Evolutionary conservation across 2,797 vertebrate genomes (phyloP), one percentile per base, ranked within the genome.

Genomic region (Muscicapa striata): DNA sequence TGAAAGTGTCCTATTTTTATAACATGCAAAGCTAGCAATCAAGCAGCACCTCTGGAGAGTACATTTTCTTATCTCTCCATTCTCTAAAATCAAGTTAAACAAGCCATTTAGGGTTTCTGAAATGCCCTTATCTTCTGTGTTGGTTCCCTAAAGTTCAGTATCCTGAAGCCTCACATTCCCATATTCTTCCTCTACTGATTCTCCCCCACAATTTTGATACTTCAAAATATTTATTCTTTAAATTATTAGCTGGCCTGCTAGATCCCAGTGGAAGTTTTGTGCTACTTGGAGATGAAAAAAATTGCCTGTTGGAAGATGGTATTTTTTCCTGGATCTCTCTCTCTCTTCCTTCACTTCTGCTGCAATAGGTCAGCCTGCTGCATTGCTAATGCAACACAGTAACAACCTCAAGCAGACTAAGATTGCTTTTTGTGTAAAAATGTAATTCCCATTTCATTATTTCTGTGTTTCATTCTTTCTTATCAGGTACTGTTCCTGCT

Each of bases 1-100:
- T 84, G 24, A 23, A 75, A 86, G 29, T 27, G 13, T 27, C 36
- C 36, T 84, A 38, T 72, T 88, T 94, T 91, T 66, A 78, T 27
- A 88, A 66, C 34, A 58, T 36, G 41, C 45, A 83, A 80, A 34
- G 58, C 32, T 18, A 94, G 68, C 64, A 73, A 70, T 94, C 76
- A 83, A 94, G 82, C 73, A 88, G 75, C 84, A 89, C 80, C 55
- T 86, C 80, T 11, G 5, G 29, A 90, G 48, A 20, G 20, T 29
- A 84, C 26, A 76, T 84, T 91, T 88, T 62, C 74, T 94, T 91
- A 95, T 91, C 90, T 82, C 73, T 29, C 9, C 15, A 12, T 41
- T 76, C 32, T 62, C 51, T 49, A 63, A 88, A 88, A 86, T 68
- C 57, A 84, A 89, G 54, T 46, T 61, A 88, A 95, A 88, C 43